phyloP scores from a whole-genome alignment of 1,140 invertebrate species.

The Leptinotarsa lineolata region DNA sequence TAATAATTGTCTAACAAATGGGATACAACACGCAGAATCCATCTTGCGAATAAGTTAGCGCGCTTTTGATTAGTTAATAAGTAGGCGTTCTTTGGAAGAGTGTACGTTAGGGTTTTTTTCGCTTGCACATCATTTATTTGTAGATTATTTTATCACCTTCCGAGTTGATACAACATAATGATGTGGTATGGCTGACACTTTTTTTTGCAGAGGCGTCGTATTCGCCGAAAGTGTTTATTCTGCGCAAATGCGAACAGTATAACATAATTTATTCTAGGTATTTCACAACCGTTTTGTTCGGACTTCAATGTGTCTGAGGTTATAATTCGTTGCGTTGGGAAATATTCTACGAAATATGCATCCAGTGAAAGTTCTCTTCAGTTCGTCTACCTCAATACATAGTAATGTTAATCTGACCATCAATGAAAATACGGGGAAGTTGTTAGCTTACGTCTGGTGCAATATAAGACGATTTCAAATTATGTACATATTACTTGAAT shows the following conservation, averaged over 20 bases:
- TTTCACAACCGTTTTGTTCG: neutral
- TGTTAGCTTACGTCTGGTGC: too few species aligned
- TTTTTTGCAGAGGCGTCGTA: conserved; percentile 23
- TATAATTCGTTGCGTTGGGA: neutral
- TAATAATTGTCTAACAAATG: conserved; percentile 28
- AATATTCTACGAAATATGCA: neutral
- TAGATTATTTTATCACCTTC: conserved; percentile 39
- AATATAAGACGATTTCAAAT: too few species aligned
- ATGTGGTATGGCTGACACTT: conserved; percentile 33
- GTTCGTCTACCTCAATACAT: too few species aligned
- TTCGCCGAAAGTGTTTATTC: conserved; percentile 19
- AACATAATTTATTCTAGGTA: neutral
- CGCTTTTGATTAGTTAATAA: conserved; percentile 41
- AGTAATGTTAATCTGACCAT: too few species aligned
- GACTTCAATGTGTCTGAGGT: neutral
- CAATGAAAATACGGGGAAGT: too few species aligned
- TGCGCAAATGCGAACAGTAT: conserved; percentile 17
- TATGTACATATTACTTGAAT: too few species aligned
- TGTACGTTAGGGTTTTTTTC: conserved; percentile 35
- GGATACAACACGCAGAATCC: conserved; percentile 38
- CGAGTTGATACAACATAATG: conserved; percentile 16
- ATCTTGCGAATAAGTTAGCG: conserved; percentile 32
- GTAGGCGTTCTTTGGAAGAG: conserved; percentile 13
- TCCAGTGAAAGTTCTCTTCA: neutral
- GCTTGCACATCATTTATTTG: conserved; percentile 36